phyloP scores from a whole-genome alignment of 1,140 invertebrate species.

The Triops cancriformis region DNA sequence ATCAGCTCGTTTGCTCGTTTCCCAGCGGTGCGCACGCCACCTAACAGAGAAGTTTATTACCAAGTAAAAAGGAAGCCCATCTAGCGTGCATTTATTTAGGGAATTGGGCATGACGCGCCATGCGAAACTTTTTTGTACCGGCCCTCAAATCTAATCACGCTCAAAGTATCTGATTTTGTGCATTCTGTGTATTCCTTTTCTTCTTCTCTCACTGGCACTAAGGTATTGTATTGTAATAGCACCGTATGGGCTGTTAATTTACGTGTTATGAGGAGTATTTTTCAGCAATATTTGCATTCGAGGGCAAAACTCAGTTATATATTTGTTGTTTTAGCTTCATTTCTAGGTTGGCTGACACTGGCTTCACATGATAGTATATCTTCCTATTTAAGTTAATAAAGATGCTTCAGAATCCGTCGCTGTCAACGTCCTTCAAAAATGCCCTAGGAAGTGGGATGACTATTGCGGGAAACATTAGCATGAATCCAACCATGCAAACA shows the following conservation, averaged over 20 bases:
- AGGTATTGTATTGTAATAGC: background rate
- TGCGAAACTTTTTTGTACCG: background rate
- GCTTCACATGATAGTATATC: background rate
- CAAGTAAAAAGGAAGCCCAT: background rate
- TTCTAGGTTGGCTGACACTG: background rate
- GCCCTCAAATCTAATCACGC: background rate
- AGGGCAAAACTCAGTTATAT: too few species aligned
- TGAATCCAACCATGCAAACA: slow-evolving; percentile 3
- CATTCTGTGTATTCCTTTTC: background rate
- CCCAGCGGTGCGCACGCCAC: background rate
- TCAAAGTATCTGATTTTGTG: background rate
- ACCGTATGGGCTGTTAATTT: background rate
- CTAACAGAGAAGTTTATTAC: background rate
- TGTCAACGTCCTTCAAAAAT: background rate
- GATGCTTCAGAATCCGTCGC: background rate
- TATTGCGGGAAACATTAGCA: background rate
- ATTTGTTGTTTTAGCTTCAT: background rate
- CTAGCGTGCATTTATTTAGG: background rate
- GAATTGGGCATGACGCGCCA: background rate
- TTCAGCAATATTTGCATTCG: too few species aligned
- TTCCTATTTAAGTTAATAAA: background rate
- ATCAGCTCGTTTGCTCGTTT: too few species aligned
- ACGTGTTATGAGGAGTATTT: background rate
- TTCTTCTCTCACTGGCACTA: background rate
- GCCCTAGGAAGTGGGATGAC: background rate